These are phyloP conservation scores for Zhengitettix transpicula DNA, from an alignment of 2,888 invertebrate species.

Conservation along the genomic window DNA sequence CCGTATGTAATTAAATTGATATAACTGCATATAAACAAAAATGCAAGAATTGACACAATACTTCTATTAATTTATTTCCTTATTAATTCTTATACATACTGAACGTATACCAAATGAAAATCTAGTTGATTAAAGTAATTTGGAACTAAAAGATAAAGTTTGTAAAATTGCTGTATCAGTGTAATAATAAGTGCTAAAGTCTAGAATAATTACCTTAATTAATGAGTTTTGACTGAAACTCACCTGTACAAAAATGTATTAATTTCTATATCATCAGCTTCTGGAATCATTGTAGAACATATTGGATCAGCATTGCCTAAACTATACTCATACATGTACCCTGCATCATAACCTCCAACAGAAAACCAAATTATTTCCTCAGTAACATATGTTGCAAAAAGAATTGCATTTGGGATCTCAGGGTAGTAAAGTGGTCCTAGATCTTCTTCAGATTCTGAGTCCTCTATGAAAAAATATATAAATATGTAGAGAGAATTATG, in stretches of 20 bases:
- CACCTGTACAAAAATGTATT: slow-evolving; percentile 35
- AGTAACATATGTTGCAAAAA: slow-evolving; percentile 35
- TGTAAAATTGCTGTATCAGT: too few species aligned
- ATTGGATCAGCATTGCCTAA: slow-evolving; percentile 29
- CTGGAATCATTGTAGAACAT: slow-evolving; percentile 29
- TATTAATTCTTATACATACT: too few species aligned
- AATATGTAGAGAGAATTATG: background rate
- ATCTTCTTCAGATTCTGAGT: slow-evolving; percentile 37
- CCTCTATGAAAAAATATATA: slow-evolving; percentile 24
- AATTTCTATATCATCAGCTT: slow-evolving; percentile 40
- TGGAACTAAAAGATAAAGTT: too few species aligned
- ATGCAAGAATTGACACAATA: too few species aligned
- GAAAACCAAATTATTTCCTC: slow-evolving; percentile 40
- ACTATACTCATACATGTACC: slow-evolving; percentile 44
- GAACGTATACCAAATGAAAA: too few species aligned
- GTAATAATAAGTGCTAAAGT: too few species aligned
- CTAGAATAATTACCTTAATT: too few species aligned
- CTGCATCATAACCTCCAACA: slow-evolving; percentile 46
- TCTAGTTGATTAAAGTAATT: too few species aligned
- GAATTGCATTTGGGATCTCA: slow-evolving; percentile 35
- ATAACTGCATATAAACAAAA: too few species aligned
- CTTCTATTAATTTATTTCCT: too few species aligned
- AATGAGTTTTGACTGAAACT: slow-evolving; percentile 13
- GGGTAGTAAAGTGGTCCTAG: slow-evolving; percentile 37
- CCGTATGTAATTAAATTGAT: too few species aligned